Percentiles rank a stretch among this genome's conserved stretches.
Evolutionary conservation across 92 coral and sea anemone species (phyloP).

Genomic region (Palythoa heliodiscus): DNA sequence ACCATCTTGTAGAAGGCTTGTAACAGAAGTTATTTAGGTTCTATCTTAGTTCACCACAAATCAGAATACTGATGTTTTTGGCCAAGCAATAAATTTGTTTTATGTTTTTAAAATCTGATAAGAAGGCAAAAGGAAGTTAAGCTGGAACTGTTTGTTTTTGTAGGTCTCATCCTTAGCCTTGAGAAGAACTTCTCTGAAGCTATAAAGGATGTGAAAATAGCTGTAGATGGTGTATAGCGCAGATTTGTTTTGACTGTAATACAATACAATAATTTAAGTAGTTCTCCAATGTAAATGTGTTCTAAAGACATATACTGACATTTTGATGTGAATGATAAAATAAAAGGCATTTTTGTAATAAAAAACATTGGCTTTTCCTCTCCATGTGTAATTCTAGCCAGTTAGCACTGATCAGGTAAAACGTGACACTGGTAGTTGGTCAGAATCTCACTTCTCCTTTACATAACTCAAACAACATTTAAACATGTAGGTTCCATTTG

Average conservation of each 20-base stretch:
- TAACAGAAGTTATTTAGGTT: too few relatives aligned
- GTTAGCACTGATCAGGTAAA: too few relatives aligned
- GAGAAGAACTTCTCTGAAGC: conserved; percentile 81
- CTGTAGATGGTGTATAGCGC: conserved; percentile 83
- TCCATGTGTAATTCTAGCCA: too few relatives aligned
- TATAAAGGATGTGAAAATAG: conserved; percentile 73
- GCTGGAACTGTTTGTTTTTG: not conserved
- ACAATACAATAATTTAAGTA: not conserved
- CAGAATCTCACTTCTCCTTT: too few relatives aligned
- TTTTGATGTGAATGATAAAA: not conserved
- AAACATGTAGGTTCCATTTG: too few relatives aligned
- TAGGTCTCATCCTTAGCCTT: conserved; percentile 90
- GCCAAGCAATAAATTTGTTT: too few relatives aligned
- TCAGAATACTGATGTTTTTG: too few relatives aligned
- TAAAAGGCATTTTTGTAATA: not conserved
- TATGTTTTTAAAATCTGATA: too few relatives aligned
- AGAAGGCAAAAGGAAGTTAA: not conserved
- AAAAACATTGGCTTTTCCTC: not conserved
- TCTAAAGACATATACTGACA: not conserved
- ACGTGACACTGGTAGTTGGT: too few relatives aligned
- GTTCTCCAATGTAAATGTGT: not conserved
- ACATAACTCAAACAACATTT: too few relatives aligned
- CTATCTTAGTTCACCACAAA: too few relatives aligned
- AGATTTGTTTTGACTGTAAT: conserved; percentile 26
- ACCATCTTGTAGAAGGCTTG: too few relatives aligned